Evolutionary conservation across 1,140 invertebrate genomes (phyloP).

Genomic region (Laupala kohalensis): DNA sequence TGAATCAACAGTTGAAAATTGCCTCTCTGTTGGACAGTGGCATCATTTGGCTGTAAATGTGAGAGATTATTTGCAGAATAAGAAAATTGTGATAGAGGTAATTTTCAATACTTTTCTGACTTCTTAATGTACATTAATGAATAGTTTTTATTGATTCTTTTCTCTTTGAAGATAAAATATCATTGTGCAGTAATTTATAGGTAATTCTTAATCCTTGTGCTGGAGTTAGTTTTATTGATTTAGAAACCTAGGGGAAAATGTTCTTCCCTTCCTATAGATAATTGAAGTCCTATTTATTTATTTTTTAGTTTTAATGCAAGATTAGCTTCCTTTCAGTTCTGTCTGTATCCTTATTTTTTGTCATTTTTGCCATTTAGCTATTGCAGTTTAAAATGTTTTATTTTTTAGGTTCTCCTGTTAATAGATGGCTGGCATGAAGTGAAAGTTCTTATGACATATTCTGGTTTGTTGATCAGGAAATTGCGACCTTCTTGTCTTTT

Average conservation of each 20-base stretch:
- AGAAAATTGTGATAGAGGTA: slow-evolving; percentile 33
- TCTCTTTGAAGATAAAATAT: too few species aligned
- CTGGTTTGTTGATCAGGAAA: slow-evolving; percentile 34
- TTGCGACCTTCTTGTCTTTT: slow-evolving; percentile 33
- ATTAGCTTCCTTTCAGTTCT: background rate
- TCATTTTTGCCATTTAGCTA: background rate
- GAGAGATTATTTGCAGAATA: slow-evolving; percentile 38
- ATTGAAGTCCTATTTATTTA: background rate
- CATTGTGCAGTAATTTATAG: too few species aligned
- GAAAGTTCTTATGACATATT: slow-evolving; percentile 32
- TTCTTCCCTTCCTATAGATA: too few species aligned
- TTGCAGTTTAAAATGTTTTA: background rate
- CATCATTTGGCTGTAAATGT: slow-evolving; percentile 46
- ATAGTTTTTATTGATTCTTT: too few species aligned
- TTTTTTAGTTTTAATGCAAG: background rate
- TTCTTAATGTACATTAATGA: too few species aligned
- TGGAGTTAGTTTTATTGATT: too few species aligned
- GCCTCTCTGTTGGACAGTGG: slow-evolving; percentile 37
- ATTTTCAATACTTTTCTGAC: too few species aligned
- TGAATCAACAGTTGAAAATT: slow-evolving; percentile 34
- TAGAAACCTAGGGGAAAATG: too few species aligned
- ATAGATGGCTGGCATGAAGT: slow-evolving; percentile 37
- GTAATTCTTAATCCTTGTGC: too few species aligned
- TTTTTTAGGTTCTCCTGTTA: slow-evolving; percentile 33
- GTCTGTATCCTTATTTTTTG: too few species aligned